phyloP scores from a whole-genome alignment of 2,797 vertebrate genomes.

The Columba guinea region DNA sequence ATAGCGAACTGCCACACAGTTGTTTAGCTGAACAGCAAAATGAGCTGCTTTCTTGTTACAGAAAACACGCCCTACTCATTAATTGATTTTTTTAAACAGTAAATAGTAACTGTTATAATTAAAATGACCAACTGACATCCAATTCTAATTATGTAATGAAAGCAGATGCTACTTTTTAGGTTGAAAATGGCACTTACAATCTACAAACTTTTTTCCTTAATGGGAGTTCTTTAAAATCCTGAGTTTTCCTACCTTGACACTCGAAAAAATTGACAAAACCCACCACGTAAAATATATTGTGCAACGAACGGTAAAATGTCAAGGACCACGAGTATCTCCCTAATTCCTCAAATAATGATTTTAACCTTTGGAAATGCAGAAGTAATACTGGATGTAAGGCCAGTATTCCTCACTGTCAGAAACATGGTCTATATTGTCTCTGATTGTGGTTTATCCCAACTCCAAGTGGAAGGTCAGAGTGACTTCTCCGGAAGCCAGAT shows the following conservation, averaged over 20 bases:
- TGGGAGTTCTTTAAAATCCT: not conserved
- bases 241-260: not conserved
- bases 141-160: not conserved
- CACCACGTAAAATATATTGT: not conserved
- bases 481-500: not conserved
- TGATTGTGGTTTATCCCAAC: not conserved
- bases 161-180: not conserved
- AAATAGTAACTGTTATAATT: not conserved
- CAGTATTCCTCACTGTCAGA: not conserved
- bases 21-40: not conserved
- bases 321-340: not conserved
- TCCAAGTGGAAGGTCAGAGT: not conserved
- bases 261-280: not conserved
- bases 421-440: not conserved
- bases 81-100: not conserved
- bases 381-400: not conserved
- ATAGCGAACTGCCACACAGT: not conserved
- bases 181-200: not conserved
- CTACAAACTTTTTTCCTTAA: not conserved
- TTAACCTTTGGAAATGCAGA: not conserved
- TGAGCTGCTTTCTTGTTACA: not conserved
- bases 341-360: not conserved
- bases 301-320: not conserved
- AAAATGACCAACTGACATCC: not conserved
- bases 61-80: not conserved